phyloP scores from a whole-genome alignment of 2,113 vertebrate species.

The Vanacampus margaritifer region DNA sequence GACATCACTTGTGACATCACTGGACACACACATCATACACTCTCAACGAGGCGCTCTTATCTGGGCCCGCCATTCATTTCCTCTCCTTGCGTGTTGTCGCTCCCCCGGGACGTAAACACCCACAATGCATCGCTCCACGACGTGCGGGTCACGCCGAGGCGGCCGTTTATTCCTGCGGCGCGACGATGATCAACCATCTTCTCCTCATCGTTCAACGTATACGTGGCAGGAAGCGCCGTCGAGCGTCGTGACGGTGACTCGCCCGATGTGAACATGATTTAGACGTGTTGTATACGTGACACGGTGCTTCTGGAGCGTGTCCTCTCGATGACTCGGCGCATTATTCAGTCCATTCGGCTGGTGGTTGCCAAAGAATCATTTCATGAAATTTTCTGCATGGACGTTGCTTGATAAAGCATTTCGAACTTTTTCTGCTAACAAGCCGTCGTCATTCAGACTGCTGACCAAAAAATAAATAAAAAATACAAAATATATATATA shows the following conservation, averaged over 20 bases:
- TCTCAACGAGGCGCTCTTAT: conserved; percentile 1
- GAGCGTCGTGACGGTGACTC: conserved; percentile 13
- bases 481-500: no score
- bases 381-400: no score
- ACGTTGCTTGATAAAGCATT: background rate
- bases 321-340: background rate
- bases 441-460: background rate
- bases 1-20: conserved; percentile 23
- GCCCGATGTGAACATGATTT: conserved; percentile 35
- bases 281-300: conserved; percentile 15
- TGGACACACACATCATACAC: conserved; percentile 16
- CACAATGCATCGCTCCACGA: conserved; percentile 19
- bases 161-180: background rate
- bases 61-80: conserved; percentile 18
- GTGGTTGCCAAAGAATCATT: no score
- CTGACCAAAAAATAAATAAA: no score
- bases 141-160: background rate
- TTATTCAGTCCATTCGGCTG: background rate
- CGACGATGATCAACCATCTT: background rate
- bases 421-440: background rate
- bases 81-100: conserved; percentile 6
- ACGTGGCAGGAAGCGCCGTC: background rate
- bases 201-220: background rate
- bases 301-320: background rate
- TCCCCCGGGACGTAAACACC: conserved; percentile 1